A percentile compares a stretch with the other conserved stretches of the same genome.
Conservation (phyloP, 2,797 vertebrate species). For the Bradypus variegatus region DNA sequence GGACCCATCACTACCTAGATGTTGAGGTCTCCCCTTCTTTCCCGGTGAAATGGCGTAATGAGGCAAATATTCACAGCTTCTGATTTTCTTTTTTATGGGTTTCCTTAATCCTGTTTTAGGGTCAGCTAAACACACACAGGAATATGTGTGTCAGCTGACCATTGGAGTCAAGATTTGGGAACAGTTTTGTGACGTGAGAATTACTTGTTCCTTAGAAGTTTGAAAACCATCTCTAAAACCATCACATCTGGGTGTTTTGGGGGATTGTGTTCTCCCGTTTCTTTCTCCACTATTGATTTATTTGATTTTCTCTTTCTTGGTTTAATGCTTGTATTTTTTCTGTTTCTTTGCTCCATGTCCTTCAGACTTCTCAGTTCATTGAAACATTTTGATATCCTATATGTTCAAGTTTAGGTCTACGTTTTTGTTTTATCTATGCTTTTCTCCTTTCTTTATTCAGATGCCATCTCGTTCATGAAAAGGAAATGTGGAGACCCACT, state of each 20-base stretch:
- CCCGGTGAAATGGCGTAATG: neutral
- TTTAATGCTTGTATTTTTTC: neutral
- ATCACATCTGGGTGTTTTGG: accelerated
- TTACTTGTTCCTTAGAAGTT: neutral
- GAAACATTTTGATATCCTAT: neutral
- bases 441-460: neutral
- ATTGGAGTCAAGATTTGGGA: neutral
- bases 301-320: neutral
- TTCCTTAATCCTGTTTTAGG: no score
- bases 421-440: neutral
- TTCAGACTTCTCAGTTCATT: neutral
- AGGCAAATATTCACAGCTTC: neutral
- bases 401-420: accelerated
- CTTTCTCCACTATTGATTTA: neutral
- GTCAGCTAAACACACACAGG: no score
- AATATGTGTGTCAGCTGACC: neutral
- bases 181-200: neutral
- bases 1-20: accelerated
- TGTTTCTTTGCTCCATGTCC: neutral
- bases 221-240: neutral
- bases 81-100: no score
- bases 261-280: neutral
- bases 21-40: neutral
- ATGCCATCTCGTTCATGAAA: neutral
- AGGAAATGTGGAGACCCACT: neutral